A percentile compares a stretch with the other conserved stretches of the same genome.
Evolutionary conservation across 2,888 invertebrate species (phyloP).

Genomic region (Eilema sororculum): DNA sequence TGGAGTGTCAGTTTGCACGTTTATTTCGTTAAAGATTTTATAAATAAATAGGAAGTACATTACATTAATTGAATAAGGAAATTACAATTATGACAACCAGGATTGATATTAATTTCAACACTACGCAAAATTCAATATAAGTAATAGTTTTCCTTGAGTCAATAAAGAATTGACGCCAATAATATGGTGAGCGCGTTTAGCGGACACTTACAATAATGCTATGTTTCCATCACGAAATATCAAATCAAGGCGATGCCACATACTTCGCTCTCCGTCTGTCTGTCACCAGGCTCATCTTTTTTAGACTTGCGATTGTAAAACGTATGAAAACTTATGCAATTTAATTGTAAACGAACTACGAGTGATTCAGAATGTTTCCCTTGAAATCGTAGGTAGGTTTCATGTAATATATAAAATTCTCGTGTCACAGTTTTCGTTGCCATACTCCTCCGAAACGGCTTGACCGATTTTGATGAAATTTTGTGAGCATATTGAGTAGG

Average conservation of each 20-base stretch:
- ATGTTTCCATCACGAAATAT: neutral
- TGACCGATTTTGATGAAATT: too few species aligned
- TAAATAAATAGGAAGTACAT: neutral
- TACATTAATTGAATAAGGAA: neutral
- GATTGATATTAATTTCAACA: neutral
- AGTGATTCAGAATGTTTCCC: too few species aligned
- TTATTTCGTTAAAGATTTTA: neutral
- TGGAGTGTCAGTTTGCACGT: neutral
- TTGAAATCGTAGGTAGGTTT: too few species aligned
- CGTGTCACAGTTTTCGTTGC: too few species aligned
- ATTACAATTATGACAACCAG: neutral
- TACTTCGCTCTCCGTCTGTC: too few species aligned
- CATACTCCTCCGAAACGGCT: too few species aligned
- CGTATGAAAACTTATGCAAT: too few species aligned
- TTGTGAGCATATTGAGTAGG: too few species aligned
- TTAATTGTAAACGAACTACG: too few species aligned
- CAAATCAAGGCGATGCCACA: neutral
- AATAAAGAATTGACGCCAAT: neutral
- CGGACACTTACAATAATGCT: neutral
- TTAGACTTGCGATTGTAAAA: too few species aligned
- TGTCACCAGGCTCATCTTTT: too few species aligned
- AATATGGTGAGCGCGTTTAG: neutral
- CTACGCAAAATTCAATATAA: neutral
- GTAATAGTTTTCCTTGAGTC: neutral
- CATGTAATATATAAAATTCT: too few species aligned